A percentile compares a stretch with the other conserved stretches of the same genome.
Evolutionary conservation across 2,888 invertebrate genomes (phyloP).

Genomic region (Agonopterix heracliana): DNA sequence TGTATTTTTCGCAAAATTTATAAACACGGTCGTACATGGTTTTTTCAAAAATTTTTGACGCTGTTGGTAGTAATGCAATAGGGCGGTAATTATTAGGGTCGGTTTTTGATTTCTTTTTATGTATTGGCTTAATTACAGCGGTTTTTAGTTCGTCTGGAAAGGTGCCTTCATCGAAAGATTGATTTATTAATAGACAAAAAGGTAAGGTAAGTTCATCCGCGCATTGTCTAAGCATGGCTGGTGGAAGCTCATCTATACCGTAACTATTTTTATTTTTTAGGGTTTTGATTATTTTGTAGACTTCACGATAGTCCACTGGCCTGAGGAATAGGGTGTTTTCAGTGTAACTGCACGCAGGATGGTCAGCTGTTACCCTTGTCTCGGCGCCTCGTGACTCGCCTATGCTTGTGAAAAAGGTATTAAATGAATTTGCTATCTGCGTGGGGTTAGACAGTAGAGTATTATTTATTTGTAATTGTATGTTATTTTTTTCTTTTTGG

Average conservation of each 20-base stretch:
- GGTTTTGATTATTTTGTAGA: background rate
- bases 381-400: too few species aligned
- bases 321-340: background rate
- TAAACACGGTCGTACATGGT: conserved; percentile 2
- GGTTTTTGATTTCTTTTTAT: conserved; percentile 1
- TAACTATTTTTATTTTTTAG: background rate
- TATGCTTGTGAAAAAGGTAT: background rate
- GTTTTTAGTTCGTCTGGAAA: conserved; percentile 2
- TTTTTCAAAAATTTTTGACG: conserved; percentile 6
- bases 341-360: too few species aligned
- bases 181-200: background rate
- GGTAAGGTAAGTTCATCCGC: background rate
- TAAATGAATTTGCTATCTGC: background rate
- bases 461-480: background rate
- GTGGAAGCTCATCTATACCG: background rate
- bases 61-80: conserved; percentile 1
- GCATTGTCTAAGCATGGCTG: background rate
- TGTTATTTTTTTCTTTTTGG: background rate
- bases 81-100: conserved; percentile 3
- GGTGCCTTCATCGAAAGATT: background rate
- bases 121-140: conserved; percentile 1
- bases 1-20: conserved; percentile 4
- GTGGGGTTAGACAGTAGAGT: background rate
- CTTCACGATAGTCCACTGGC: background rate
- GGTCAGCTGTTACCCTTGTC: too few species aligned